Evolutionary conservation across 2,888 invertebrate genomes (phyloP).

Genomic region (Elysia crispata): DNA sequence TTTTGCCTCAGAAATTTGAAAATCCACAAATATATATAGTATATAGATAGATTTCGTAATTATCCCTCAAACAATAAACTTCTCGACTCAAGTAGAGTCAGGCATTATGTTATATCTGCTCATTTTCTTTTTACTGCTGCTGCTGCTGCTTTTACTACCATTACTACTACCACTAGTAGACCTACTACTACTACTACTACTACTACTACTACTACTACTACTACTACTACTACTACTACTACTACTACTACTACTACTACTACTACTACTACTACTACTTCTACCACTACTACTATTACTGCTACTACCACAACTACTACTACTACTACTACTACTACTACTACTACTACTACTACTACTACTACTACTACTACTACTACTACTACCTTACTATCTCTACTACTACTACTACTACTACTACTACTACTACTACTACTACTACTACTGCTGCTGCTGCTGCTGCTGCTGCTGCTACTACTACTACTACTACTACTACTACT

Average conservation of each 20-base stretch:
- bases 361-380: constrained; percentile 39
- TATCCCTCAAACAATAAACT: too few species aligned
- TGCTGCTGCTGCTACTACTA: constrained; percentile 17
- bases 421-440: constrained; percentile 48
- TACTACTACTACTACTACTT: constrained; percentile 37
- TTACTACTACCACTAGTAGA: too few species aligned
- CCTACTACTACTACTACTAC: constrained; percentile 30
- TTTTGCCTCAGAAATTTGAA: too few species aligned
- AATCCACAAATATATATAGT: too few species aligned
- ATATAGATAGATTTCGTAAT: too few species aligned
- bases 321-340: constrained; percentile 41
- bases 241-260: constrained; percentile 32
- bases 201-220: constrained; percentile 29
- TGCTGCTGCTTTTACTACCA: too few species aligned
- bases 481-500: constrained; percentile 32
- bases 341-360: constrained; percentile 43
- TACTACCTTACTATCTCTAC: constrained; percentile 23
- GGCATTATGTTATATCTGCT: too few species aligned
- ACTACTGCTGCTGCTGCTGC: constrained; percentile 45
- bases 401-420: constrained; percentile 43
- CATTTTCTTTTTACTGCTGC: neutral
- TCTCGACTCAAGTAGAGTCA: too few species aligned
- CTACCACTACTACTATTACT: too few species aligned
- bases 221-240: constrained; percentile 35
- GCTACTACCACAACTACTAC: too few species aligned